These are phyloP conservation scores for Synaphobranchus kaupii DNA, from an alignment of 2,797 vertebrate genomes.

Conservation along the genomic window DNA sequence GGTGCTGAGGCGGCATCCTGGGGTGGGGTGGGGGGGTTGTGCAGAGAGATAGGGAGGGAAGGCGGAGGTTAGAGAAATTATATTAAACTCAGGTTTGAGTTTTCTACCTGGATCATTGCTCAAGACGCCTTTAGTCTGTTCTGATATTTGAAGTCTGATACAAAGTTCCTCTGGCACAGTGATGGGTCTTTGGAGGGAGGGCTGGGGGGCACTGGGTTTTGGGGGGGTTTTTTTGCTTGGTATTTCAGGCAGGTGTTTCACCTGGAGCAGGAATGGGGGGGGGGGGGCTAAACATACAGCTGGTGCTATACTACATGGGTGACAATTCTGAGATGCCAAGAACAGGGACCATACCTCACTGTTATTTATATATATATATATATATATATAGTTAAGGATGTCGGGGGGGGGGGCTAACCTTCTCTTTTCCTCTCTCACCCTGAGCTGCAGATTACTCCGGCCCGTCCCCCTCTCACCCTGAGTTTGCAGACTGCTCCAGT, in stretches of 20 bases:
- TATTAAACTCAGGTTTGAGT: not conserved
- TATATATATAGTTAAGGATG: no score
- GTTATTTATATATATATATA: no score
- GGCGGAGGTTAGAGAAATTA: not conserved
- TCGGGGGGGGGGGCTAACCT: no score
- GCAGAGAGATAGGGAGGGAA: not conserved
- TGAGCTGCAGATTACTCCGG: no score
- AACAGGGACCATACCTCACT: not conserved
- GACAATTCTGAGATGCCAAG: not conserved
- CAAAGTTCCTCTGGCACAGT: not conserved
- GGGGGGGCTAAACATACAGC: not conserved
- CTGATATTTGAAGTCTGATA: not conserved
- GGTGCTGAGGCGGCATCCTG: slow-evolving; percentile 92
- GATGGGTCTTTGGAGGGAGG: not conserved
- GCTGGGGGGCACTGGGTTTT: not conserved
- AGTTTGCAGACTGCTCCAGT: no score
- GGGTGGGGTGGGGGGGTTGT: not conserved
- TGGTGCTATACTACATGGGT: not conserved
- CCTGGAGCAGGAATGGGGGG: not conserved
- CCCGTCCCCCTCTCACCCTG: no score
- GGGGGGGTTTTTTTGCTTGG: no score
- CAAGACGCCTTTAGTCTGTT: not conserved
- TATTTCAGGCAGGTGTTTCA: not conserved
- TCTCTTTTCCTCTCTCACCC: no score
- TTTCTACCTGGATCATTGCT: not conserved